Evolutionary conservation across 2,888 invertebrate genomes (phyloP), one percentile per base, ranked within the genome.

Genomic region (Callosobruchus maculatus): DNA sequence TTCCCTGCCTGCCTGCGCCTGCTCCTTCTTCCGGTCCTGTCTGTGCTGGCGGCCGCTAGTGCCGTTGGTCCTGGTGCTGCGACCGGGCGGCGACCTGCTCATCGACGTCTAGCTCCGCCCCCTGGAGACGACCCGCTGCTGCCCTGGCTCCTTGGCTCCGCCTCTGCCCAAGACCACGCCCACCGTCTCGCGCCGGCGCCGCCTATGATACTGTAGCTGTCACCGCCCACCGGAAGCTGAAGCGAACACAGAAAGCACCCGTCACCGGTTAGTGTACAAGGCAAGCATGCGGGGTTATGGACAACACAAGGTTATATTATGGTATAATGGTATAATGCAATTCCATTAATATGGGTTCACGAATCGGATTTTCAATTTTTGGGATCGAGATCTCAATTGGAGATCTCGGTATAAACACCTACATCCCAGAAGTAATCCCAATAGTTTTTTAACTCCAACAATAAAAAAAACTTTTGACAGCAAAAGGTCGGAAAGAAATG

Each of bases 161-260:
- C 49, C 49, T 49, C 49, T 49, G 49, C 1, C 49, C 49, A 13
- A 49, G 49, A 18, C 49, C 49, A 49, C 49, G 67, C 76, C 75
- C 76, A 76, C 75, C 74, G 76, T 73, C 72, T 71, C 73, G 31
- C 74, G 69, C 67, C 69, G 74, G 73, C 70, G 74, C 74, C 70
- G 70, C 74, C 71, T 70, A 71, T 73, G 70, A 67, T 71, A 68
- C 72, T 71, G 73, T 71, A 71, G 70, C 73, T 71, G 73, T 70
- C 74, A 67, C 72, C 71, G 70, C 71, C 31, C 70, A 71, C 74
- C 73, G 71, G 72, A 71, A 72, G 72, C 72, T 73, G 71, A 71
- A 74, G 67, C 72, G 71, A 71, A 72, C 71, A 71, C 72, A 72
- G 72, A 74, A 75, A 74, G 72, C 71, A 75, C 74, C 75, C 75